These are phyloP conservation scores for Drosophila testacea DNA, from an alignment of 2,888 invertebrate species.

Conservation along the genomic window DNA sequence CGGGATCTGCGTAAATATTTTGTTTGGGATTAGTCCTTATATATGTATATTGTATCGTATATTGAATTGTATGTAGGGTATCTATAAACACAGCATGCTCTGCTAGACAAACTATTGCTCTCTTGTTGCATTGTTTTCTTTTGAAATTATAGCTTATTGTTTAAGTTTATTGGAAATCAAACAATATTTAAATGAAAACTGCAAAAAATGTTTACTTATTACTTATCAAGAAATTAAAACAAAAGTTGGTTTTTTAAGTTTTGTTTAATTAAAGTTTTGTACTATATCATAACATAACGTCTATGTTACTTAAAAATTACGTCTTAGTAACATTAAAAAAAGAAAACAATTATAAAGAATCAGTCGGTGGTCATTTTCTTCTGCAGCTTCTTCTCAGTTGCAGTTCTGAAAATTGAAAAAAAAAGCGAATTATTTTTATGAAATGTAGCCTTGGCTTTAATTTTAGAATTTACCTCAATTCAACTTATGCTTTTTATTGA, in stretches of 20 bases:
- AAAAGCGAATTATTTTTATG: not conserved
- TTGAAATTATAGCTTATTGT: constrained; percentile 22
- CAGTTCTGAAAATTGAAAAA: too few relatives aligned
- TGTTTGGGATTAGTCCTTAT: constrained; percentile 36
- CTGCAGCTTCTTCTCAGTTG: not conserved
- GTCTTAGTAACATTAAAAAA: not conserved
- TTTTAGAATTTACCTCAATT: not conserved
- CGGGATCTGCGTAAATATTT: constrained; percentile 51
- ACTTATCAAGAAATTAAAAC: not conserved
- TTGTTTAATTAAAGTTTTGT: constrained; percentile 12
- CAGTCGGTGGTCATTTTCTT: constrained; percentile 11
- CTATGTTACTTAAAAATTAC: constrained; percentile 1
- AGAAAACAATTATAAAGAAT: not conserved
- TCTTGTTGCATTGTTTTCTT: constrained; percentile 31
- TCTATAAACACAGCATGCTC: constrained; percentile 8
- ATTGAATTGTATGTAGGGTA: constrained; percentile 14
- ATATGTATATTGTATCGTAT: constrained; percentile 11
- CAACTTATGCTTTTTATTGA: constrained; percentile 54
- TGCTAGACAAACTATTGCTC: constrained; percentile 33
- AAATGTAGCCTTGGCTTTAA: not conserved
- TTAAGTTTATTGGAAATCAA: constrained; percentile 32
- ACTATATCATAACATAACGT: not conserved
- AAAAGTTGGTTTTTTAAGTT: not conserved
- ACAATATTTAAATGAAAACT: constrained; percentile 5
- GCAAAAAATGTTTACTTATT: not conserved